These are phyloP conservation scores for Saxidomus purpurata DNA, from an alignment of 1,140 invertebrate species.

Conservation along the genomic window DNA sequence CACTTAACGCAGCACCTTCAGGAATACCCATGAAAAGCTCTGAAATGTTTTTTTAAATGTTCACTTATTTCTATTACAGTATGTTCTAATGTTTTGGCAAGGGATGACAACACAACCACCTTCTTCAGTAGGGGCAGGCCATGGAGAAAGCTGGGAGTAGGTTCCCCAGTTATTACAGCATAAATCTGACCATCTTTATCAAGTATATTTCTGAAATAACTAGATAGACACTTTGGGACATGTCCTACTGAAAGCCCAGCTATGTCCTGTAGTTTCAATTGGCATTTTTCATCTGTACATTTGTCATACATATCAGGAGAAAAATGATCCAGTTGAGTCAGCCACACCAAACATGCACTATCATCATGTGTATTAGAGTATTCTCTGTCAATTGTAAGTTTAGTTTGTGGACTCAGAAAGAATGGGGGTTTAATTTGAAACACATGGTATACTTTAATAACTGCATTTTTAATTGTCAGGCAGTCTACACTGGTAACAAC, in stretches of 20 bases:
- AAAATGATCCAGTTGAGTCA: conserved; percentile 26
- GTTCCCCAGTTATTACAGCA: conserved; percentile 37
- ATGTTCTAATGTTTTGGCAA: too few species aligned
- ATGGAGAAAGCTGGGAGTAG: conserved; percentile 39
- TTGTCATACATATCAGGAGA: background rate
- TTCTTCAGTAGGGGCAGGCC: conserved; percentile 33
- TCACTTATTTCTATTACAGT: too few species aligned
- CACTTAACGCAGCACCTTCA: too few species aligned
- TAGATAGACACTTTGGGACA: conserved; percentile 26
- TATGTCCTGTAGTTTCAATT: conserved; percentile 12
- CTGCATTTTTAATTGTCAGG: too few species aligned
- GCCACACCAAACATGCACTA: conserved; percentile 47
- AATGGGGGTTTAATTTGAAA: conserved; percentile 35
- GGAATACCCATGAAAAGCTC: too few species aligned
- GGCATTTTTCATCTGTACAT: conserved; percentile 32
- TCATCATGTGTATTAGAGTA: too few species aligned
- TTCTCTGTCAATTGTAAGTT: conserved; percentile 2
- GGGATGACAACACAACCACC: too few species aligned
- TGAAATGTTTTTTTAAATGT: too few species aligned
- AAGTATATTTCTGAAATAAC: background rate
- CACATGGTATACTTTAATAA: conserved; percentile 50
- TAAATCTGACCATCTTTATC: conserved; percentile 1
- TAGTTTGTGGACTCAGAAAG: background rate
- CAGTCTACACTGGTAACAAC: conserved; percentile 21
- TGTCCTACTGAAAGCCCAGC: conserved; percentile 23